Evolutionary conservation across 1,140 invertebrate genomes (phyloP).

Genomic region (Drosophila dunni): DNA sequence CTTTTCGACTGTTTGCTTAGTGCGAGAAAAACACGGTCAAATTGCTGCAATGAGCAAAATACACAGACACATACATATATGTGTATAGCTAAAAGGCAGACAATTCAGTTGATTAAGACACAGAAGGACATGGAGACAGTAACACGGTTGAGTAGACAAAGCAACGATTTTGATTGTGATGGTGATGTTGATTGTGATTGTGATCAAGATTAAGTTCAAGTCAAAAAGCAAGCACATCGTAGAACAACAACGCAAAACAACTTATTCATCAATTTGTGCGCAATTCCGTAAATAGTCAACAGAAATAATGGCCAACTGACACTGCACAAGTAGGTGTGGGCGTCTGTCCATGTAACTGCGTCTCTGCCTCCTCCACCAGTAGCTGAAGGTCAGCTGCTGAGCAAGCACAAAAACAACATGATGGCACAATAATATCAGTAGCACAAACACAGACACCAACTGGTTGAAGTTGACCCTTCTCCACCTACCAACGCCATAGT

Average conservation of each 20-base stretch:
- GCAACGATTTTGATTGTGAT: slow-evolving; percentile 37
- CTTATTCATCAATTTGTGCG: slow-evolving; percentile 66
- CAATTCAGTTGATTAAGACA: slow-evolving; percentile 52
- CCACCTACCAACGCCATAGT: not conserved
- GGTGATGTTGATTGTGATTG: slow-evolving; percentile 31
- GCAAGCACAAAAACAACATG: slow-evolving; percentile 45
- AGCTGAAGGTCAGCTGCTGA: slow-evolving; percentile 51
- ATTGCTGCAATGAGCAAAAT: slow-evolving; percentile 53
- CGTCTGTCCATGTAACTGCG: slow-evolving; percentile 3
- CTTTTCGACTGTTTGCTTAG: slow-evolving; percentile 55
- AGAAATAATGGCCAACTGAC: slow-evolving; percentile 47
- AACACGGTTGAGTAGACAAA: slow-evolving; percentile 38
- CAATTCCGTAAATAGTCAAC: slow-evolving; percentile 60
- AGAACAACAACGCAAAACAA: slow-evolving; percentile 42
- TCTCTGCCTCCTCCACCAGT: not conserved
- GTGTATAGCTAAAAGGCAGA: slow-evolving; percentile 16
- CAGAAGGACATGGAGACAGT: slow-evolving; percentile 24
- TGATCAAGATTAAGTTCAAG: slow-evolving; percentile 62
- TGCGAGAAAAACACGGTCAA: slow-evolving; percentile 55
- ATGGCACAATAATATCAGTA: slow-evolving; percentile 34
- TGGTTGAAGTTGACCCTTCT: not conserved
- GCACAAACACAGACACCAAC: slow-evolving; percentile 5
- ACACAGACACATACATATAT: slow-evolving; percentile 9
- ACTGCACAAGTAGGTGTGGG: not conserved
- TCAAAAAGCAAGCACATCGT: slow-evolving; percentile 41